Evolutionary conservation across 2,113 vertebrate species (phyloP).

Genomic region (Eclectus roratus): DNA sequence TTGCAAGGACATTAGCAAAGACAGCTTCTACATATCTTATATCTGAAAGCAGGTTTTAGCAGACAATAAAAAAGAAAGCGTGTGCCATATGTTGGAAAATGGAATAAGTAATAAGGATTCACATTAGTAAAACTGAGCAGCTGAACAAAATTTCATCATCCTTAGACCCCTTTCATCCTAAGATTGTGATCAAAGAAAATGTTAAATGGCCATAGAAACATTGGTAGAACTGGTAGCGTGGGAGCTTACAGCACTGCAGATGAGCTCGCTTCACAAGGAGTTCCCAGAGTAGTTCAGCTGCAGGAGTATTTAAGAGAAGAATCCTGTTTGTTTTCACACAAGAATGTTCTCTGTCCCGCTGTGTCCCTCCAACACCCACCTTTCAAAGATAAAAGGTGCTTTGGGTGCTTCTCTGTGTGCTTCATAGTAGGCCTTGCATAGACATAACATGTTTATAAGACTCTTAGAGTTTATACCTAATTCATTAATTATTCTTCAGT

Average conservation of each 20-base stretch:
- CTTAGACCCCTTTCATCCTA: not conserved
- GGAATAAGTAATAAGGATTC: conserved; percentile 15
- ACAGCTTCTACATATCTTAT: not conserved
- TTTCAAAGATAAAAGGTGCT: not conserved
- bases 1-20: conserved; percentile 17
- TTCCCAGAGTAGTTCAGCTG: not conserved
- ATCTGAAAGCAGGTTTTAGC: conserved; percentile 9
- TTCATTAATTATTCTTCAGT: not conserved
- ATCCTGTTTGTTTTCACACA: not conserved
- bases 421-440: not conserved
- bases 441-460: not conserved
- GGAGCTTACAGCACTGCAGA: not conserved
- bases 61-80: conserved; percentile 13
- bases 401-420: not conserved
- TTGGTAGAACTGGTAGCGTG: not conserved
- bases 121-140: not conserved
- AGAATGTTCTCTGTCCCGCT: not conserved
- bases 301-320: not conserved
- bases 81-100: not conserved
- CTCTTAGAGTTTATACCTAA: not conserved
- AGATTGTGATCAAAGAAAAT: conserved; percentile 5
- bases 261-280: not conserved
- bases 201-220: not conserved
- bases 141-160: conserved; percentile 22
- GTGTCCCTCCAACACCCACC: rapidly evolving